Percentiles rank a stretch among this genome's conserved stretches.
Conservation (phyloP, 1,140 invertebrate genomes). For the Myzus persicae region DNA sequence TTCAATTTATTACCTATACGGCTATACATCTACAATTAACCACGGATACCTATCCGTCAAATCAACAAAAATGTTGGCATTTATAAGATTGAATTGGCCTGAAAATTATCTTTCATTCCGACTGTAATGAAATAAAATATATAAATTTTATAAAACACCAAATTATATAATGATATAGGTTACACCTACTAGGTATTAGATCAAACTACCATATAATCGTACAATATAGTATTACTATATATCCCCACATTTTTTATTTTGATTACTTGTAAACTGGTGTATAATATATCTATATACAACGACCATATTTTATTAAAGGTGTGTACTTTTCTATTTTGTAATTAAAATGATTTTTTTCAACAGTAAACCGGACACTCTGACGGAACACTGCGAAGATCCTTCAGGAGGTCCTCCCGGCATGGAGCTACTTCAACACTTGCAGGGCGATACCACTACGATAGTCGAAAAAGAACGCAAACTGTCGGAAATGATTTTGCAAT, state of each 20-base stretch:
- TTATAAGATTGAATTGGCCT: neutral
- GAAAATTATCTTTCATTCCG: neutral
- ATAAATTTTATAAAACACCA: too few species aligned
- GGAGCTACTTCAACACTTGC: conserved; percentile 39
- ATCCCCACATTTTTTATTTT: too few species aligned
- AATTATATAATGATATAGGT: too few species aligned
- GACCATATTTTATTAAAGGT: too few species aligned
- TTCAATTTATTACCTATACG: neutral
- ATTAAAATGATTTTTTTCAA: neutral
- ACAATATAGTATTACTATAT: too few species aligned
- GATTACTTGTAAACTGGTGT: too few species aligned
- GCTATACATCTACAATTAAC: too few species aligned
- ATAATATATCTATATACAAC: too few species aligned
- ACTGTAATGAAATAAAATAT: neutral
- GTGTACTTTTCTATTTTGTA: neutral
- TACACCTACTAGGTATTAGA: too few species aligned
- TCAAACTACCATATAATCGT: too few species aligned
- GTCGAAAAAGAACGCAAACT: conserved; percentile 78
- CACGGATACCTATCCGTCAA: neutral
- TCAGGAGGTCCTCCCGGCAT: neutral
- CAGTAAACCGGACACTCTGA: conserved; percentile 33
- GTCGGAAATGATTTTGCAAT: conserved; percentile 82
- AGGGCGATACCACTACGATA: conserved; percentile 50
- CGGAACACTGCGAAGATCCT: conserved; percentile 12
- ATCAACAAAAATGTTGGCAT: neutral